Conservation (phyloP, 2,888 invertebrate genomes). For the Linhomoeus sp. region DNA sequence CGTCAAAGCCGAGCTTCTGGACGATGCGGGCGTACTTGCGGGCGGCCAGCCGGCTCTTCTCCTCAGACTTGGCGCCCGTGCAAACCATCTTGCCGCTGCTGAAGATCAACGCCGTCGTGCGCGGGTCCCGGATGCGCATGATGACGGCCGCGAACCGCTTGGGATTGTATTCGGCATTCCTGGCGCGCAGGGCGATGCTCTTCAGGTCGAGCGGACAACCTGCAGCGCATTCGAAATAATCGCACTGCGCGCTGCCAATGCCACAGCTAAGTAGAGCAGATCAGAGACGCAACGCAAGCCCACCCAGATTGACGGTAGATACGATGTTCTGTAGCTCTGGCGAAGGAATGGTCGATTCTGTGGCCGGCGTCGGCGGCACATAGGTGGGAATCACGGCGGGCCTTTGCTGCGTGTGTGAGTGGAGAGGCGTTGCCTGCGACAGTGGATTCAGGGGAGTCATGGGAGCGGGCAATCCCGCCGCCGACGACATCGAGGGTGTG, state of each 20-base stretch:
- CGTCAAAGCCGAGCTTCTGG: conserved; percentile 55
- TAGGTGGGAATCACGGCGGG: background rate
- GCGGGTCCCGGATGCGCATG: conserved; percentile 62
- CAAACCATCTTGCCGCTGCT: conserved; percentile 71
- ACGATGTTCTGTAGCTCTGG: conserved; percentile 50
- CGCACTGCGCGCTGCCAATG: too few relatives aligned
- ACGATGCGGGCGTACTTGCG: conserved; percentile 61
- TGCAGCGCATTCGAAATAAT: background rate
- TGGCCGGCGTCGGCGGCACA: conserved; percentile 6
- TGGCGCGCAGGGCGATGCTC: conserved; percentile 84
- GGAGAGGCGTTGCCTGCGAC: too few relatives aligned
- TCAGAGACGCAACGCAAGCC: background rate
- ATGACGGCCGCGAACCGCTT: conserved; percentile 97
- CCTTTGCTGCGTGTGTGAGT: too few relatives aligned
- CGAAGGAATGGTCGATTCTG: conserved; percentile 4
- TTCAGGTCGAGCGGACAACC: conserved; percentile 80
- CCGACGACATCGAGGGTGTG: too few relatives aligned
- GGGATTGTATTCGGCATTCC: conserved; percentile 97
- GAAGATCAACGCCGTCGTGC: conserved; percentile 57
- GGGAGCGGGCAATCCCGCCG: too few relatives aligned
- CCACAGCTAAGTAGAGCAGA: too few relatives aligned
- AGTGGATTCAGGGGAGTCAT: too few relatives aligned
- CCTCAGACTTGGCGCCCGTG: conserved; percentile 64
- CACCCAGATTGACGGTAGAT: conserved; percentile 72
- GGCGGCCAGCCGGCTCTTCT: conserved; percentile 53